Conservation (phyloP, 2,113 vertebrate species). For the Aspidoscelis tigris region DNA sequence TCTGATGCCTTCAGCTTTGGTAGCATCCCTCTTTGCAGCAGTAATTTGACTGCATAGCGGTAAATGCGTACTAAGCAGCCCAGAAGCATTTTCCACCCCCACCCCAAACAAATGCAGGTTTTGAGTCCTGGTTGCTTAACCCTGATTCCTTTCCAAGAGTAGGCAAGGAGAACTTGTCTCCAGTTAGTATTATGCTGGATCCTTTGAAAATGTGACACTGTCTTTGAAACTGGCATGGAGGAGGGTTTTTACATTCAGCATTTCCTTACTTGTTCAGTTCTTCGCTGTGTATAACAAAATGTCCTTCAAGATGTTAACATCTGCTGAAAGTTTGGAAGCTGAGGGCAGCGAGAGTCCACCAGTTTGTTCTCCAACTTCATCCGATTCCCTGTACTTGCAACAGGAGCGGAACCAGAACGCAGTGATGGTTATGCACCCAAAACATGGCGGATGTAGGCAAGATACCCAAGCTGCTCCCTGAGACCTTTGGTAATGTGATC, state of each 20-base stretch:
- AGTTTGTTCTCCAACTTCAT: background rate
- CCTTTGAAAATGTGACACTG: slow-evolving; percentile 4
- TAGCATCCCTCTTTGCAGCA: background rate
- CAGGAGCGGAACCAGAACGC: slow-evolving; percentile 24
- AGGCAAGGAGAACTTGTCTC: background rate
- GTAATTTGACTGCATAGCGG: slow-evolving; percentile 14
- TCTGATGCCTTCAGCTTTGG: background rate
- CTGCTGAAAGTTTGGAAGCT: slow-evolving; percentile 31
- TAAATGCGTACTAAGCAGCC: background rate
- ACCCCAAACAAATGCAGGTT: background rate
- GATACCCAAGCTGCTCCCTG: fast-evolving
- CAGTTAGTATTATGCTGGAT: background rate
- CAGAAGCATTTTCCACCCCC: background rate
- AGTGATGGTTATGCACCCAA: background rate
- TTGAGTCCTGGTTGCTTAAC: slow-evolving; percentile 1
- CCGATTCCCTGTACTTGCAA: background rate
- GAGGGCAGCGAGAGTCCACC: slow-evolving; percentile 15
- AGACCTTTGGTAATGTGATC: background rate
- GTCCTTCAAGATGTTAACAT: background rate
- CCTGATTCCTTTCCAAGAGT: slow-evolving; percentile 23
- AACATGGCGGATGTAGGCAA: background rate
- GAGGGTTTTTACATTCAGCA: background rate
- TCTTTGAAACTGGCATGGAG: background rate
- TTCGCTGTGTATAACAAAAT: slow-evolving; percentile 16
- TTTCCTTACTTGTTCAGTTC: slow-evolving; percentile 14